These are phyloP conservation scores for Mactra quadrangularis DNA, from an alignment of 1,140 invertebrate genomes.

Conservation along the genomic window DNA sequence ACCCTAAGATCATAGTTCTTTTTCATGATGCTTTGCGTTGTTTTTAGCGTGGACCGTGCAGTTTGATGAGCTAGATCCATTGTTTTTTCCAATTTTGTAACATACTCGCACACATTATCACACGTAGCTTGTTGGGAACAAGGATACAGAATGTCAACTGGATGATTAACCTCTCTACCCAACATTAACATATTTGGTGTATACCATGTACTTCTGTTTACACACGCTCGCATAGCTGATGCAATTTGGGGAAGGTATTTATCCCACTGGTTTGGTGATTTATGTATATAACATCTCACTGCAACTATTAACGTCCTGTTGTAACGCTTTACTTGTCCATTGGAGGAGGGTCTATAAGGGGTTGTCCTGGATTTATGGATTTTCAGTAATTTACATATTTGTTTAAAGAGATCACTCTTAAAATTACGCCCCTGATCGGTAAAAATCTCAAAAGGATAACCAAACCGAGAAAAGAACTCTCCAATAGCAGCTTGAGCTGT, in stretches of 20 bases:
- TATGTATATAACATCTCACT: conserved; percentile 27
- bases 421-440: conserved; percentile 64
- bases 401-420: conserved; percentile 42
- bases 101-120: too few relatives aligned
- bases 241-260: conserved; percentile 26
- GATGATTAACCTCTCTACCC: conserved; percentile 11
- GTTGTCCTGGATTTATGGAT: conserved; percentile 71
- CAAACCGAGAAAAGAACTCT: conserved; percentile 63
- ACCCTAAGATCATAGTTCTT: too few relatives aligned
- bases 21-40: too few relatives aligned
- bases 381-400: conserved; percentile 54
- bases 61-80: too few relatives aligned
- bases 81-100: too few relatives aligned
- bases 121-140: too few relatives aligned
- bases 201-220: conserved; percentile 7
- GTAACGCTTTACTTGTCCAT: conserved; percentile 75
- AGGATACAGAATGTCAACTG: conserved; percentile 17
- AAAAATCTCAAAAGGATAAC: conserved; percentile 52
- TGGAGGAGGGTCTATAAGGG: conserved; percentile 73
- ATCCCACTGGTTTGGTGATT: conserved; percentile 39
- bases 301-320: conserved; percentile 62
- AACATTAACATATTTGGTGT: conserved; percentile 30
- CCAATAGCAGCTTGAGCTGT: conserved; percentile 41
- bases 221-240: background rate
- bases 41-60: too few relatives aligned